Base-by-base conservation (phyloP, 2,797 vertebrate species). In the Serranus cabrilla region DNA sequence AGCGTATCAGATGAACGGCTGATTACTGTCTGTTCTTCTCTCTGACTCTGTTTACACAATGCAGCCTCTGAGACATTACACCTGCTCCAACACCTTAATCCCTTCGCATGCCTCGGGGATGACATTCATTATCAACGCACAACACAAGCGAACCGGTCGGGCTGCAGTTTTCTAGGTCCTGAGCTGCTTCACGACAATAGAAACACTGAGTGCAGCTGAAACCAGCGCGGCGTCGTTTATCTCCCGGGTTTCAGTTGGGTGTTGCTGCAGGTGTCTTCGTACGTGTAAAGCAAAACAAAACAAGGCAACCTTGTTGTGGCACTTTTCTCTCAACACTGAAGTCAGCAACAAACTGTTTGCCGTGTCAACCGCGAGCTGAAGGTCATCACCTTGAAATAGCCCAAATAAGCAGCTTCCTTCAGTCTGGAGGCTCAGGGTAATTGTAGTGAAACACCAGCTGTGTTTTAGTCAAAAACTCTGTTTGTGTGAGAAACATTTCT, bases 71-170 rank as follows among this genome's bases (percentile, higher is more conserved):
- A 81, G 59, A 85, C 84, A 79, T 80, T 7, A 79, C 81, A 87
- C 89, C 73, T 75, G 87, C 84, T 9, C 55, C 18, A 68, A 71
- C 81, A 71, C 61, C 74, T 42, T 65, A 58, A 88, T 81, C 78
- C 75, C 72, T 49, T 52, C 6, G 7, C 75, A 50, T 59, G 78
- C 84, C 85, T 86, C 4, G 7, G 76, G 80, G 87, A 88, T 72
- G 81, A 83, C 84, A 76, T 76, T 62, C 56, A 81, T 79, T 54
- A 80, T 78, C 80, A 71, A 42, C 82, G 5, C 67, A 25, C 60
- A 55, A 46, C 76, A 37, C 49, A 11, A 85, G 14, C 23, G 2
- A 87, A 94, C 95, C 83, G 82, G 94, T 95, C 76, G 5, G 76
- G 59, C 89, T 50, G 87, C 89, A 91, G 78, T 90, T 78, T 85